phyloP scores from a whole-genome alignment of 2,113 vertebrate species.

The Seriola quinqueradiata region DNA sequence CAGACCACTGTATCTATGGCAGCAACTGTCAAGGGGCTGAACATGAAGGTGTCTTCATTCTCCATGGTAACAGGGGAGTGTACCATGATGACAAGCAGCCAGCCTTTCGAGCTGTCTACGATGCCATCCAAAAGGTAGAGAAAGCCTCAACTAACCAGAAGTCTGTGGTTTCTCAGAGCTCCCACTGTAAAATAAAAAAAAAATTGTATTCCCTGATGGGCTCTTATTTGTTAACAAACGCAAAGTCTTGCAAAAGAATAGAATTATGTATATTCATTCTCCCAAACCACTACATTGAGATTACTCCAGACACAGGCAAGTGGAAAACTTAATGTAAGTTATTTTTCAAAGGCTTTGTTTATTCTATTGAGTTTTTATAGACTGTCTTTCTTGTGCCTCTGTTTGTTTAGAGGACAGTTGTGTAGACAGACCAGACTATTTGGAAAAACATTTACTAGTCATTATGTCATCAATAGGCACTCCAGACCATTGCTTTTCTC shows the following conservation, averaged over 20 bases:
- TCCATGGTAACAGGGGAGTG: constrained; percentile 98
- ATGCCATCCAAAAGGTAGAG: constrained; percentile 91
- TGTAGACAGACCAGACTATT: constrained; percentile 42
- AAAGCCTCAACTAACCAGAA: neutral
- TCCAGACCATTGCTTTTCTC: constrained; percentile 68
- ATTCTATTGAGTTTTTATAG: constrained; percentile 18
- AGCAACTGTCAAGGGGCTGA: constrained; percentile 95
- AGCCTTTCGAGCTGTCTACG: constrained; percentile 93
- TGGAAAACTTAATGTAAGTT: neutral
- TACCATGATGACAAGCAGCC: constrained; percentile 97
- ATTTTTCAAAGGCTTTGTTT: constrained; percentile 20
- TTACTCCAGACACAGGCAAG: neutral
- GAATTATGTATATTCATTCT: neutral
- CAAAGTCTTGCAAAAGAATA: neutral
- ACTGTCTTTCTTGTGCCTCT: constrained; percentile 14
- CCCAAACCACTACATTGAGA: neutral
- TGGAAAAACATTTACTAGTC: constrained; percentile 56
- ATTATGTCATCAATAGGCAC: constrained; percentile 71
- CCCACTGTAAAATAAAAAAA: neutral
- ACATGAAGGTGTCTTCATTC: constrained; percentile 92
- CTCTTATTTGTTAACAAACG: neutral
- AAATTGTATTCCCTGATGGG: neutral
- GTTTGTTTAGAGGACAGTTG: constrained; percentile 33
- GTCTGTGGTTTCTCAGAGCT: neutral
- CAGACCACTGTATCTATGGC: constrained; percentile 98